phyloP scores from a whole-genome alignment of 2,888 invertebrate species.

The Petrophora chlorosata region DNA sequence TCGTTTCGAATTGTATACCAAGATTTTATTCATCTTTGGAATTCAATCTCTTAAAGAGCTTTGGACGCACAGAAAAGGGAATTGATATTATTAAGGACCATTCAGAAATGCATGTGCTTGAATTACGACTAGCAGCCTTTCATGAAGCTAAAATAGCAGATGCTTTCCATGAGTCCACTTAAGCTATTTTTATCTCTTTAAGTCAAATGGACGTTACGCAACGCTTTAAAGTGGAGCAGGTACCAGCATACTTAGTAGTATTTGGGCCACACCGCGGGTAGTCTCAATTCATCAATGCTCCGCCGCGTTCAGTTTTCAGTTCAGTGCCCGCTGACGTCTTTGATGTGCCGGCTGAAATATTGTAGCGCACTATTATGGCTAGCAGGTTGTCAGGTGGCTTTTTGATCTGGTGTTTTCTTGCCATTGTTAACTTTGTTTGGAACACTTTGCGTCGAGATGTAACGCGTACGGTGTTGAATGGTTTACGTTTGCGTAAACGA shows the following conservation, averaged over 20 bases:
- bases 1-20: slow-evolving; percentile 20
- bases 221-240: slow-evolving; percentile 41
- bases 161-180: slow-evolving; percentile 23
- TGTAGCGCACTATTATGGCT: slow-evolving; percentile 56
- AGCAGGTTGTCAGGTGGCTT: slow-evolving; percentile 54
- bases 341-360: slow-evolving; percentile 71
- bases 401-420: slow-evolving; percentile 53
- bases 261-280: slow-evolving; percentile 43
- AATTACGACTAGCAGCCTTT: too few species aligned
- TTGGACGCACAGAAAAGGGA: slow-evolving; percentile 16
- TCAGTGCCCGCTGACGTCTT: slow-evolving; percentile 64
- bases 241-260: slow-evolving; percentile 27
- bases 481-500: slow-evolving; percentile 22
- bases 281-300: slow-evolving; percentile 35
- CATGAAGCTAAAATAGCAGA: slow-evolving; percentile 15
- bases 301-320: slow-evolving; percentile 63
- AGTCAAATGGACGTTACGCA: slow-evolving; percentile 40
- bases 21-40: slow-evolving; percentile 12
- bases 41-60: slow-evolving; percentile 17
- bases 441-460: slow-evolving; percentile 27
- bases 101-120: background rate
- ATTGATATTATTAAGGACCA: slow-evolving; percentile 2
- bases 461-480: slow-evolving; percentile 9
- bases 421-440: slow-evolving; percentile 36
- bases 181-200: slow-evolving; percentile 45